phyloP scores from a whole-genome alignment of 1,140 invertebrate genomes.

The Periplaneta americana region DNA sequence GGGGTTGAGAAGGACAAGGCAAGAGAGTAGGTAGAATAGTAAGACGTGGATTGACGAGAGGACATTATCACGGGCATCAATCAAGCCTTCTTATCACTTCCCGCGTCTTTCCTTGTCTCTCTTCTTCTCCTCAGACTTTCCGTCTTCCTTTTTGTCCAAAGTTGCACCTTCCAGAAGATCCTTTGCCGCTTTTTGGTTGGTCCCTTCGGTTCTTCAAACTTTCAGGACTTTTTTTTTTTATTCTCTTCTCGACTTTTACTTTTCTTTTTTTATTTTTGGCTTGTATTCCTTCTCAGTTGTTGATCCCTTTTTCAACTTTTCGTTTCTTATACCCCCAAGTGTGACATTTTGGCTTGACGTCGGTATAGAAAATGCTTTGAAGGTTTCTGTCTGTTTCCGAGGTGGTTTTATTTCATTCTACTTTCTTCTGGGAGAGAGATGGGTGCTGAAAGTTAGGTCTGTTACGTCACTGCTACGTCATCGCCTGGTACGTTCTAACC shows the following conservation, averaged over 20 bases:
- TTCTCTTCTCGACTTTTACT: neutral
- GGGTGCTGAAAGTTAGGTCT: slow-evolving; percentile 10
- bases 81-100: slow-evolving; percentile 39
- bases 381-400: neutral
- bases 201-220: slow-evolving; percentile 1
- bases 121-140: neutral
- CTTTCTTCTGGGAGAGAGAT: neutral
- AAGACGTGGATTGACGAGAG: slow-evolving; percentile 41
- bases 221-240: slow-evolving; percentile 2
- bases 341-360: neutral
- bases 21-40: slow-evolving; percentile 27
- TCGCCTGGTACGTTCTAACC: neutral
- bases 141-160: neutral
- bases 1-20: neutral
- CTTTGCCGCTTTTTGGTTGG: neutral
- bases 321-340: neutral
- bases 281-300: neutral
- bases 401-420: neutral
- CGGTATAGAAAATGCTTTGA: neutral
- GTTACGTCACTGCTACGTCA: neutral
- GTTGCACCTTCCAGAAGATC: neutral
- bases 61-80: slow-evolving; percentile 40
- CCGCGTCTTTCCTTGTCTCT: neutral
- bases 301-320: neutral
- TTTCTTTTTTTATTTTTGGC: neutral